These are phyloP conservation scores for Caenorhabditis remanei DNA, from an alignment of 1,140 invertebrate species.

Conservation along the genomic window DNA sequence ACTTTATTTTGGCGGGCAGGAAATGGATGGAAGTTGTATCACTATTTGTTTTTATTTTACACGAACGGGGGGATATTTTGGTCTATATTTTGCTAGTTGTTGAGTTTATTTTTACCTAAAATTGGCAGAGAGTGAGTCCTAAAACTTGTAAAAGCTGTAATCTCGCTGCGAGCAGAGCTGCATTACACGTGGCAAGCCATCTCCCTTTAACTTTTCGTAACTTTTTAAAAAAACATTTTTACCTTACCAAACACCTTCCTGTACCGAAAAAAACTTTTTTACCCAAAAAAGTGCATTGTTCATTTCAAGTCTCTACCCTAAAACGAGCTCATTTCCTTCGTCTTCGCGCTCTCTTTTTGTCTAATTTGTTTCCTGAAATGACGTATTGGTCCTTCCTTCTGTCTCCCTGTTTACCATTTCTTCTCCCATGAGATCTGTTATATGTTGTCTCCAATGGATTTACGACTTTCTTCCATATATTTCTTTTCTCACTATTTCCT, in stretches of 20 bases:
- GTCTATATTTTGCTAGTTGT: too few species aligned
- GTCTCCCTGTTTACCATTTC: background rate
- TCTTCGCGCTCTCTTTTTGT: background rate
- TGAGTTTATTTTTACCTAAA: too few species aligned
- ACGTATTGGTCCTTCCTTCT: background rate
- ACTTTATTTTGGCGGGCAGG: background rate
- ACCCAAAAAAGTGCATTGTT: background rate
- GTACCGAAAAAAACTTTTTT: too few species aligned
- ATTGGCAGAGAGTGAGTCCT: too few species aligned
- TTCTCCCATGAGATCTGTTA: background rate
- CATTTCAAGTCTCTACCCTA: background rate
- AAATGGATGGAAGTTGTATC: background rate
- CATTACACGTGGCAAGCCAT: too few species aligned
- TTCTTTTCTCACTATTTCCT: too few species aligned
- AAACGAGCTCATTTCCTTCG: background rate
- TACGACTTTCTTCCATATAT: background rate
- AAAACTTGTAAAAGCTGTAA: too few species aligned
- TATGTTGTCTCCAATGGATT: conserved; percentile 11
- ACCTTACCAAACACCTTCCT: too few species aligned
- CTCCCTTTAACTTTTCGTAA: too few species aligned
- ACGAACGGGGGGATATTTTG: too few species aligned
- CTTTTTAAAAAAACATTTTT: too few species aligned
- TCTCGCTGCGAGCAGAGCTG: too few species aligned
- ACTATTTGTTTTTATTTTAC: background rate
- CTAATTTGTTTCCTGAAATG: conserved; percentile 31